Evolutionary conservation across 2,888 invertebrate species (phyloP), one percentile per base, ranked within the genome.

Genomic region (Lasioglossum oenotherae): DNA sequence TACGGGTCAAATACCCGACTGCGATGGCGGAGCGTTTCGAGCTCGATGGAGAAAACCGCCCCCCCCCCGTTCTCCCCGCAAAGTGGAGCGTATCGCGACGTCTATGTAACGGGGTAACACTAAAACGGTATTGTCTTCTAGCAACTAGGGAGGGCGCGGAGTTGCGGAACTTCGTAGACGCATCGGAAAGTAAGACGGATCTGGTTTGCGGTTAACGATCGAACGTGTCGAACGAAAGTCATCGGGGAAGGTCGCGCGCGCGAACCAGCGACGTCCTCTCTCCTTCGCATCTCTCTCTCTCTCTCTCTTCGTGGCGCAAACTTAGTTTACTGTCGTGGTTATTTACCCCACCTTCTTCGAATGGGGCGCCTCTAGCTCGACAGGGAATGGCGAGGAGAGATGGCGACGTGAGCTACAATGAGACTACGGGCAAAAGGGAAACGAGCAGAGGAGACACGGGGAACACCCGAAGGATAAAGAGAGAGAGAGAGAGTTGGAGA

Each of bases 301-400:
- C n/a, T 3, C n/a, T 57, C n/a, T 12, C 31, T 31, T 31, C 16
- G 64, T 35, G 38, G 89, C 38, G 69, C 79, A 86, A 90, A 90
- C 90, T 90, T 84, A 89, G 90, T 90, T 90, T 87, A 89, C 84
- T 71, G 80, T 69, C 81, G 80, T 80, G 86, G 86, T 86, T 90
- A 90, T 90, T 90, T 90, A 89, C 85, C 87, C 89, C 80, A 80
- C 82, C 78, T 72, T 78, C 82, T 53, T 77, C 71, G 75, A 53
- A 49, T 76, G 74, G 82, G 86, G 19, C 87, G 77, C 71, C 64
- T 64, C 64, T 31, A 16, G 64, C 64, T 64, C 64, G 64, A 31
- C 64, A 31, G 64, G 31, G 69, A 57, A 35, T 6, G 35, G 19
- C 69, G 38, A 38, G 73, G 80, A 81, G 72, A 73, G 76, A 38